phyloP scores from a whole-genome alignment of 53 echinoderm and acorn worm species.

The Paracentrotus lividus region DNA sequence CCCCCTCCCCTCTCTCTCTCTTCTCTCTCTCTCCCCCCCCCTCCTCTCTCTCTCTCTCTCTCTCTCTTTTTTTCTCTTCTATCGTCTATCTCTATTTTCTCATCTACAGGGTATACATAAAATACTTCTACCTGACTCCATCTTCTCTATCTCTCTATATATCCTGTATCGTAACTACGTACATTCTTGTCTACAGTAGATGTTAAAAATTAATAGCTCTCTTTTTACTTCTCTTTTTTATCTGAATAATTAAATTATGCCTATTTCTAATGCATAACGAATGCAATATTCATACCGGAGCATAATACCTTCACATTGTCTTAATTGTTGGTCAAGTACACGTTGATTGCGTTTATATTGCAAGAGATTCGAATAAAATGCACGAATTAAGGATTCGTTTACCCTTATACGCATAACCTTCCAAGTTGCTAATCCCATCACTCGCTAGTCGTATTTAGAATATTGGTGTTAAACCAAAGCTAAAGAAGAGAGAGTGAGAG shows the following conservation, averaged over 20 bases:
- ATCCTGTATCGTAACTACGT: too few relatives aligned
- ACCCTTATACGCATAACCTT: not conserved
- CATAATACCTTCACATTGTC: not conserved
- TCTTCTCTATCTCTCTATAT: not conserved
- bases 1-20: not conserved
- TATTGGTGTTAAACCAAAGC: not conserved
- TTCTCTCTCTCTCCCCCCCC: not conserved
- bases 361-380: not conserved
- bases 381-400: not conserved
- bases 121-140: too few relatives aligned
- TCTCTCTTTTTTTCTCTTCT: not conserved
- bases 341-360: not conserved
- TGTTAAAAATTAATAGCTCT: too few relatives aligned
- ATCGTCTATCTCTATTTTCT: too few relatives aligned
- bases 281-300: not conserved
- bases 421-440: not conserved
- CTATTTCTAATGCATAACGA: too few relatives aligned
- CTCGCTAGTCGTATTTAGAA: not conserved
- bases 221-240: not conserved
- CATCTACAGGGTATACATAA: too few relatives aligned
- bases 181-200: too few relatives aligned
- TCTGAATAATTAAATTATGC: too few relatives aligned
- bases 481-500: not conserved
- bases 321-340: not conserved
- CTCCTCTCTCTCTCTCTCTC: not conserved